Percentiles rank a stretch among this genome's conserved stretches.
Evolutionary conservation across 2,888 invertebrate species (phyloP).

Genomic region (Drosophila paranaensis): DNA sequence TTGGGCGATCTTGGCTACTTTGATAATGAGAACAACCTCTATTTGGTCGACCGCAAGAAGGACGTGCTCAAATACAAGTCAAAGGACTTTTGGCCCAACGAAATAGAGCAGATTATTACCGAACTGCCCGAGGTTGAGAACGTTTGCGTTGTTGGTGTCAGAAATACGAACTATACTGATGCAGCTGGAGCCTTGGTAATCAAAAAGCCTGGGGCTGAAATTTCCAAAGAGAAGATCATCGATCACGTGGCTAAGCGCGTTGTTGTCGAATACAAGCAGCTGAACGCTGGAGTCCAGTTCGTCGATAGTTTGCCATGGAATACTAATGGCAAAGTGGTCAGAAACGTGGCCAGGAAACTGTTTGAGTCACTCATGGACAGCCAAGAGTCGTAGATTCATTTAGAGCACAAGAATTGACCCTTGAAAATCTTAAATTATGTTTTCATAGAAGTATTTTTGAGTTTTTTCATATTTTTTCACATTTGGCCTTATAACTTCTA

Average conservation of each 20-base stretch:
- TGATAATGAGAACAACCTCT: slow-evolving; percentile 74
- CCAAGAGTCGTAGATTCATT: slow-evolving; percentile 7
- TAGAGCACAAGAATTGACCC: too few relatives aligned
- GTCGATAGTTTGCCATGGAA: slow-evolving; percentile 71
- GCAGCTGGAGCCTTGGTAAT: slow-evolving; percentile 79
- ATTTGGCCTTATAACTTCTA: too few relatives aligned
- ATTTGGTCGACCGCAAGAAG: slow-evolving; percentile 79
- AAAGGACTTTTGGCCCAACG: slow-evolving; percentile 75
- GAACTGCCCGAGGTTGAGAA: slow-evolving; percentile 70
- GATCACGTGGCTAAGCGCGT: slow-evolving; percentile 60
- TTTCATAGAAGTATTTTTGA: not conserved
- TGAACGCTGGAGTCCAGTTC: slow-evolving; percentile 75
- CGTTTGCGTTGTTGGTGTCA: slow-evolving; percentile 77
- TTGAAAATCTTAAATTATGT: slow-evolving; percentile 5
- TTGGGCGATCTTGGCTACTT: slow-evolving; percentile 82
- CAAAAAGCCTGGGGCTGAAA: slow-evolving; percentile 34
- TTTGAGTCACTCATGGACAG: slow-evolving; percentile 44
- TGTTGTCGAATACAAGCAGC: slow-evolving; percentile 68
- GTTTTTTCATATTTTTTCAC: not conserved
- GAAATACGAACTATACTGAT: slow-evolving; percentile 63
- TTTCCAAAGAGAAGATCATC: slow-evolving; percentile 56
- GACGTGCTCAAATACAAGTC: slow-evolving; percentile 78
- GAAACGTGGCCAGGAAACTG: slow-evolving; percentile 51
- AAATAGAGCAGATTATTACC: slow-evolving; percentile 74
- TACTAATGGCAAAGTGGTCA: slow-evolving; percentile 67